Percentiles rank a stretch among this genome's conserved stretches.
These are phyloP conservation scores for Sipha maydis DNA, from an alignment of 2,888 invertebrate genomes.

Conservation along the genomic window DNA sequence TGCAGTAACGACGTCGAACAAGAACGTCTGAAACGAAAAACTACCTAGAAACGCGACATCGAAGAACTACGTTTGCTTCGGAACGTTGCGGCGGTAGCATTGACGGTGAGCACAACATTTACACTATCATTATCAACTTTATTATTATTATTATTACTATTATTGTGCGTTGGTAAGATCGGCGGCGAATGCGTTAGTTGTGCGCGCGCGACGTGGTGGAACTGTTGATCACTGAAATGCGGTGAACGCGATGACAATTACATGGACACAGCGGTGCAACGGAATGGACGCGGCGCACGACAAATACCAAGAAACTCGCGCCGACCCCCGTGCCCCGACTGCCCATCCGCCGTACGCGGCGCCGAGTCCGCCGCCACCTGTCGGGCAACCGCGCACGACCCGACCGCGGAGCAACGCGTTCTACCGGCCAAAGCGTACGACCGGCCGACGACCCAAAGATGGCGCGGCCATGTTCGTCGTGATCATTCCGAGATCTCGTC, in stretches of 20 bases:
- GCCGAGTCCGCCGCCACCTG: slow-evolving; percentile 22
- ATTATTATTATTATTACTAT: background rate
- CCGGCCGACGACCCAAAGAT: background rate
- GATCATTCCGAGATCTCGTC: too few species aligned
- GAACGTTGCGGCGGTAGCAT: background rate
- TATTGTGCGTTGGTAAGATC: background rate
- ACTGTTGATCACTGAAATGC: slow-evolving; percentile 55
- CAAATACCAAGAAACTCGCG: slow-evolving; percentile 40
- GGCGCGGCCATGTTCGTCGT: background rate
- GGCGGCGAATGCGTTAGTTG: slow-evolving; percentile 12
- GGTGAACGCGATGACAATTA: slow-evolving; percentile 48
- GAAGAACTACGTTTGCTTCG: background rate
- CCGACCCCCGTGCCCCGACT: background rate
- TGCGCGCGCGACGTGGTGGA: slow-evolving; percentile 34
- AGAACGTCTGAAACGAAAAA: background rate
- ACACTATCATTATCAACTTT: background rate
- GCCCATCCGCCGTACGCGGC: background rate
- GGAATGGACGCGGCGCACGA: slow-evolving; percentile 48
- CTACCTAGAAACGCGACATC: background rate
- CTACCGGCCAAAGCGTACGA: background rate
- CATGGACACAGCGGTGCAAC: slow-evolving; percentile 37
- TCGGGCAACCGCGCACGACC: slow-evolving; percentile 9
- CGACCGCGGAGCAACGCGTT: background rate
- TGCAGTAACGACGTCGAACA: background rate
- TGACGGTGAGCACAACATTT: background rate